Base-by-base conservation (phyloP, 2,888 invertebrate genomes). In the Drosophila birchii region DNA sequence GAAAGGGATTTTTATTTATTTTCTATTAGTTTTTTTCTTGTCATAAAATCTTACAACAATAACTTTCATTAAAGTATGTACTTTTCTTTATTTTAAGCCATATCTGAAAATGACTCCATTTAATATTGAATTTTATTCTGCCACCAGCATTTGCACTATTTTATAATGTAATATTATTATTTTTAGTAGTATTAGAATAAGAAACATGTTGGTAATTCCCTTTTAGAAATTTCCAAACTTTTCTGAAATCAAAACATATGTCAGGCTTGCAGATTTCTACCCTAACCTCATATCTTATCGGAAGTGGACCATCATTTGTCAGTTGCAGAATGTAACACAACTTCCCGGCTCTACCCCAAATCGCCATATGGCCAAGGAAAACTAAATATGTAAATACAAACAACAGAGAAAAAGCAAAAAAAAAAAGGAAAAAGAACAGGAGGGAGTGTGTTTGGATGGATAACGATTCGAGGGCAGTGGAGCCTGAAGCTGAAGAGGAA, bases 341-440 rank as follows among this genome's bases (percentile, higher is more conserved):
- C 43, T 23, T 66, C 5, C 32, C 54, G n/a, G 5, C 47, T 47
- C 29, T 49, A 36, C 26, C 51, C 45, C 64, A 77, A 63, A 70
- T 60, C 58, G 47, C 83, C 88, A 82, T 82, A 82, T 82, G 82
- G 88, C 62, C 72, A 62, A 56, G 64, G 73, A 71, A 80, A 88
- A 77, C 70, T 78, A 59, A 73, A 47, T 47, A 47, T 47, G 57
- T 72, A 70, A 81, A 66, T 62, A 78, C 60, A 70, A 63, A 57
- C 67, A 74, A 66, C 41, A 71, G 51, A 44, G 51, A 53, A 63
- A 62, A 55, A 39, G 56, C 23, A 16, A 44, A 53, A 55, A 45
- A 34, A 34, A 51, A 18, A 49, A 16, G 41, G 45, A 55, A 45
- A 34, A 34, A 51, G n/a, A 49, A 39, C 5, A 29, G n/a, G 45